Evolutionary conservation across 1,140 invertebrate species (phyloP).

Genomic region (Trichomalopsis sarcophagae): DNA sequence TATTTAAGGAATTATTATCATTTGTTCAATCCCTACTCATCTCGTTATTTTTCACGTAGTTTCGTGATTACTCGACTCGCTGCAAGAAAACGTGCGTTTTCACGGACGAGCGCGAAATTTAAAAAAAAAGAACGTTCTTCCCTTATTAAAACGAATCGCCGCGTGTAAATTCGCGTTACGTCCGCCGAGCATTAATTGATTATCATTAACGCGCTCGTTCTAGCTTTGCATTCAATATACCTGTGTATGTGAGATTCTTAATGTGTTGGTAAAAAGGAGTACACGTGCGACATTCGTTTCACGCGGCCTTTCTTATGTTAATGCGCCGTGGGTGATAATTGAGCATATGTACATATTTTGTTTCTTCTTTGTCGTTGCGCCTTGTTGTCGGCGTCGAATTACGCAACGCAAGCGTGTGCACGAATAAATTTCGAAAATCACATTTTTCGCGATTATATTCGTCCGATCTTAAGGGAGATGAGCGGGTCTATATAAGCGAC

Average conservation of each 20-base stretch:
- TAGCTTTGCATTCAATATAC: not conserved
- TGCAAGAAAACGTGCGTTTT: no score
- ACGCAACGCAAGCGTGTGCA: not conserved
- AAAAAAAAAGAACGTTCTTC: no score
- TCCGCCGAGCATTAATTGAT: not conserved
- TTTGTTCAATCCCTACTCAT: not conserved
- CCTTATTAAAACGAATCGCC: no score
- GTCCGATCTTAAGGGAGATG: no score
- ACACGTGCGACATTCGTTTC: conserved; percentile 15
- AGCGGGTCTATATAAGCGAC: no score
- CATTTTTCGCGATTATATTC: not conserved
- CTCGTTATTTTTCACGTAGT: not conserved
- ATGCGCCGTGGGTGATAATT: conserved; percentile 15
- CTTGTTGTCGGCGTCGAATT: not conserved
- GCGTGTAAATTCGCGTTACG: not conserved
- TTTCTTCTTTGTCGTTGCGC: not conserved
- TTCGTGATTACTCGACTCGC: not conserved
- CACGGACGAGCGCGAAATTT: no score
- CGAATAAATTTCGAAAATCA: conserved; percentile 3
- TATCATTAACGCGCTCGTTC: not conserved
- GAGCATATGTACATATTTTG: not conserved
- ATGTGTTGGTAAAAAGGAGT: not conserved
- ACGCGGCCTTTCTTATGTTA: not conserved
- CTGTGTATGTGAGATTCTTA: not conserved
- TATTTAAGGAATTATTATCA: not conserved